A percentile compares a stretch with the other conserved stretches of the same genome.
Evolutionary conservation across 2,888 invertebrate species (phyloP).

Genomic region (Acrobasis repandana): DNA sequence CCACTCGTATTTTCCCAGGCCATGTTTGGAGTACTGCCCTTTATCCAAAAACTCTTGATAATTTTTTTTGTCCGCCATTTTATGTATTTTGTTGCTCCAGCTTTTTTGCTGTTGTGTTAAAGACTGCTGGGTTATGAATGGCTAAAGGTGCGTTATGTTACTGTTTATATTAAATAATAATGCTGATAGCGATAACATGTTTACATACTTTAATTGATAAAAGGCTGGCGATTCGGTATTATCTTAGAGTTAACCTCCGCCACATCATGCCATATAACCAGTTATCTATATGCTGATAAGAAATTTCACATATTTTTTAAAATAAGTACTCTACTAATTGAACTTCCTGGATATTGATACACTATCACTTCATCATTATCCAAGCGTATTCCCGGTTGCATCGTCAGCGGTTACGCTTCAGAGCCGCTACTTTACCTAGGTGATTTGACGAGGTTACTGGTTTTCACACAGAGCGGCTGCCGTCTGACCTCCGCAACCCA

Average conservation of each 20-base stretch:
- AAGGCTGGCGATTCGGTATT: neutral
- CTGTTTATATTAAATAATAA: neutral
- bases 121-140: neutral
- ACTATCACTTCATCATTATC: too few species aligned
- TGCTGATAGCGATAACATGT: neutral
- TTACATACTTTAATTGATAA: neutral
- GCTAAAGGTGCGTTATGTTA: neutral
- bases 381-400: too few species aligned
- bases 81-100: neutral
- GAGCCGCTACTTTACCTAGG: too few species aligned
- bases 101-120: neutral
- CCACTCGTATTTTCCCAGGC: conserved; percentile 26
- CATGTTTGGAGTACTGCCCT: conserved; percentile 26
- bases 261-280: neutral
- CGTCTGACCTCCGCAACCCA: too few species aligned
- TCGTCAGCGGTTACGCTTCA: too few species aligned
- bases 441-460: too few species aligned
- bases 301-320: too few species aligned
- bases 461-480: too few species aligned
- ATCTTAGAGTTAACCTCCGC: neutral
- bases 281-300: neutral
- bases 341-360: too few species aligned
- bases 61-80: conserved; percentile 11
- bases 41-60: conserved; percentile 26
- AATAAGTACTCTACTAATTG: too few species aligned